These are phyloP conservation scores for Pristionchus arcanus DNA, from an alignment of 2,888 invertebrate genomes.

Conservation along the genomic window DNA sequence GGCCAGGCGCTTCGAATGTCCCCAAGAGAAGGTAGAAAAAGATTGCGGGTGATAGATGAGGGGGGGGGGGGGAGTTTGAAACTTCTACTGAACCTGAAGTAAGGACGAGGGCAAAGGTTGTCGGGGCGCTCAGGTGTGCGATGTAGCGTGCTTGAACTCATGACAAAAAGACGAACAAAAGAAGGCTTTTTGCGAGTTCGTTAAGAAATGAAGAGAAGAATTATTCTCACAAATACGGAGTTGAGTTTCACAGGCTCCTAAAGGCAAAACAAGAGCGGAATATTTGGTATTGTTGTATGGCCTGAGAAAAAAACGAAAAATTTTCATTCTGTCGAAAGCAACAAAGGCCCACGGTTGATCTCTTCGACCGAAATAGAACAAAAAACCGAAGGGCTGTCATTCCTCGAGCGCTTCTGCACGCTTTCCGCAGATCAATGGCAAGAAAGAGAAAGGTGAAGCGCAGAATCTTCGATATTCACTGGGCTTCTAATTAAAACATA, in stretches of 20 bases:
- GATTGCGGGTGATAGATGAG: not conserved
- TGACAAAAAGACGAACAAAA: not conserved
- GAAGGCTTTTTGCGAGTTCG: not conserved
- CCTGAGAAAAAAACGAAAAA: too few species aligned
- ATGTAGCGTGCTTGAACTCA: not conserved
- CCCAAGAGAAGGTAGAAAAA: not conserved
- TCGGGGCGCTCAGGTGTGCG: not conserved
- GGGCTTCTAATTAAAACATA: too few species aligned
- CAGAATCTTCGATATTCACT: too few species aligned
- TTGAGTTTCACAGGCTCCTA: not conserved
- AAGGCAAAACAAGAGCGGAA: too few species aligned
- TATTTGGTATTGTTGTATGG: too few species aligned
- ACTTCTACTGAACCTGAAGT: not conserved
- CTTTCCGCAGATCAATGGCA: too few species aligned
- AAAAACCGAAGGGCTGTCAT: too few species aligned
- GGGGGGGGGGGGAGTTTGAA: not conserved
- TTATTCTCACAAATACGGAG: not conserved
- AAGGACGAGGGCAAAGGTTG: not conserved
- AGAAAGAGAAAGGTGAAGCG: too few species aligned
- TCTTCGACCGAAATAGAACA: too few species aligned
- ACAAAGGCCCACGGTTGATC: too few species aligned
- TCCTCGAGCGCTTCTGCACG: too few species aligned
- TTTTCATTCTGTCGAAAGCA: too few species aligned
- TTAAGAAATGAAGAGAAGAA: not conserved
- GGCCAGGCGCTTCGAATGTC: not conserved